These are phyloP conservation scores for Ranitomeya imitator DNA, from an alignment of 2,113 vertebrate species.

Conservation along the genomic window DNA sequence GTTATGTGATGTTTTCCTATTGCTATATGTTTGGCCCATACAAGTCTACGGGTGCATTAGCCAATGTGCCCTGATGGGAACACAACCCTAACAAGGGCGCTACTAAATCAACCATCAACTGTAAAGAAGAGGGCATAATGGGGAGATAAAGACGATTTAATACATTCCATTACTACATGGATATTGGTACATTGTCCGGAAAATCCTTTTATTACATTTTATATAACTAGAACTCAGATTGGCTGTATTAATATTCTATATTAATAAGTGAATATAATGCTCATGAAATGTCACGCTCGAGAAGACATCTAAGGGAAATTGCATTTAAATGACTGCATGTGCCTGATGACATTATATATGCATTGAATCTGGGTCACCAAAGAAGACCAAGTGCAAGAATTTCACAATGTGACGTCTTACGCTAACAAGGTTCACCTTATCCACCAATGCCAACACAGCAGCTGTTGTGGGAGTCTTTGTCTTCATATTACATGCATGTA, in stretches of 20 bases:
- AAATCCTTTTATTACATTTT: background rate
- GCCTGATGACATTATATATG: conserved; percentile 25
- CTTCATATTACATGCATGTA: conserved; percentile 85
- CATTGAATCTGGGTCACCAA: conserved; percentile 63
- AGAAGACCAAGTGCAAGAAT: conserved; percentile 71
- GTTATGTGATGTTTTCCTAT: background rate
- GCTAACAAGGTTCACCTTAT: conserved; percentile 72
- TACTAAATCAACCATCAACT: background rate
- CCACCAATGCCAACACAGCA: conserved; percentile 62
- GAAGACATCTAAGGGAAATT: conserved; percentile 6
- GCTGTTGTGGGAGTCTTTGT: conserved; percentile 86
- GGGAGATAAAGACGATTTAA: background rate
- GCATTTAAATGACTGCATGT: conserved; percentile 53
- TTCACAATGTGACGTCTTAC: conserved; percentile 65
- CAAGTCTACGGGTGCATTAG: background rate
- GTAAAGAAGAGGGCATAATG: background rate
- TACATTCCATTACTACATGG: background rate
- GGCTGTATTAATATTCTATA: background rate
- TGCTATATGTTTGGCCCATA: background rate
- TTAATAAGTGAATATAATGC: background rate
- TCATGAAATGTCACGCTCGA: background rate
- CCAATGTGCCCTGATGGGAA: background rate
- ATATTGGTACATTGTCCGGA: background rate
- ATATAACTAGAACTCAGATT: background rate
- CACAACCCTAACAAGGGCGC: background rate